A percentile compares a stretch with the other conserved stretches of the same genome.
Evolutionary conservation across 2,888 invertebrate species (phyloP).

Genomic region (Netelia melanura): DNA sequence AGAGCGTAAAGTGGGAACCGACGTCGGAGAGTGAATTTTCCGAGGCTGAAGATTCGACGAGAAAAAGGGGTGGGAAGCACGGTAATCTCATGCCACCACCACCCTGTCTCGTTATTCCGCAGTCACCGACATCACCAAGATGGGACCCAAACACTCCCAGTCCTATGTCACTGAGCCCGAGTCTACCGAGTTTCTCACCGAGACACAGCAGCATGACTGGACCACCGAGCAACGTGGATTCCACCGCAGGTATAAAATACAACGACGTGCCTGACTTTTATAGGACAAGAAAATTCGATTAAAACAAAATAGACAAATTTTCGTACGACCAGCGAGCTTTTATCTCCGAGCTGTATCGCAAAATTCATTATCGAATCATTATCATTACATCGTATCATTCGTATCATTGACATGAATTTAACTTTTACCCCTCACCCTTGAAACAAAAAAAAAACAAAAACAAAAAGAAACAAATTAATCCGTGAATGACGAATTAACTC

Average conservation of each 20-base stretch:
- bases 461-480: constrained; percentile 59
- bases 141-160: constrained; percentile 86
- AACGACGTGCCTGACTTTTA: constrained; percentile 29
- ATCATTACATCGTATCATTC: constrained; percentile 42
- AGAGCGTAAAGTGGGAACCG: constrained; percentile 87
- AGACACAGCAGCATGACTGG: constrained; percentile 82
- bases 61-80: constrained; percentile 83
- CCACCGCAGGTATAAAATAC: constrained; percentile 79
- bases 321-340: neutral
- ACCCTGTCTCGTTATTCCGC: constrained; percentile 80
- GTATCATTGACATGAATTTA: constrained; percentile 60
- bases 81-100: constrained; percentile 70
- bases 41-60: constrained; percentile 86
- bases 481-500: constrained; percentile 64
- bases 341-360: constrained; percentile 33
- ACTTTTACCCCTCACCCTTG: constrained; percentile 41
- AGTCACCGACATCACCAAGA: constrained; percentile 79
- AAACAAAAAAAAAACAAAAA: constrained; percentile 20
- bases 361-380: constrained; percentile 52
- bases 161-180: constrained; percentile 87
- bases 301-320: neutral
- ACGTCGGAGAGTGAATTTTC: constrained; percentile 88
- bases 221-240: constrained; percentile 83
- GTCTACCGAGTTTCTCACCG: constrained; percentile 87
- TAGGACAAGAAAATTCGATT: neutral